These are phyloP conservation scores for Aptenodytes forsteri DNA, from an alignment of 2,113 vertebrate species.

Conservation along the genomic window DNA sequence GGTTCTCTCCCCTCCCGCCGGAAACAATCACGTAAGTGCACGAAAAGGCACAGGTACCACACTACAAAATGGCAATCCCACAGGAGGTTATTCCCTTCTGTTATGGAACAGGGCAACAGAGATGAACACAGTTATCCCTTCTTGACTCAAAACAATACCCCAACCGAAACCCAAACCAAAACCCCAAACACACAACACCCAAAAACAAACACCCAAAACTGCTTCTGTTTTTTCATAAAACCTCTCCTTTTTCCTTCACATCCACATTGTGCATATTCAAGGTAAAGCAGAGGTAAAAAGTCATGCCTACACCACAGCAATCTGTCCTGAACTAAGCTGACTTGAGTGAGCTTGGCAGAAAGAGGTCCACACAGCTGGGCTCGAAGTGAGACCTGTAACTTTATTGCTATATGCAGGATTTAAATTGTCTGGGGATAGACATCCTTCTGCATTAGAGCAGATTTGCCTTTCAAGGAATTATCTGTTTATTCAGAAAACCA, in stretches of 20 bases:
- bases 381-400: neutral
- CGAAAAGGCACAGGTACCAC: neutral
- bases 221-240: neutral
- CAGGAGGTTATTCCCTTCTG: neutral
- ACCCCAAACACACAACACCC: too few relatives aligned
- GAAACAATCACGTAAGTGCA: neutral
- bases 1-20: fast-evolving
- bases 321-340: neutral
- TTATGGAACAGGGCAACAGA: neutral
- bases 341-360: neutral
- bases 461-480: neutral
- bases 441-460: neutral
- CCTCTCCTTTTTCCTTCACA: neutral
- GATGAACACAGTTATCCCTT: neutral
- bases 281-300: neutral
- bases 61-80: neutral
- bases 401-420: neutral
- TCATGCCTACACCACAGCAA: neutral
- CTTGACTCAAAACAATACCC: neutral
- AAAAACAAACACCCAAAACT: neutral
- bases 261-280: neutral
- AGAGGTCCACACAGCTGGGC: too few relatives aligned
- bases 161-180: too few relatives aligned
- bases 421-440: neutral
- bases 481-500: neutral